These are phyloP conservation scores for Tautogolabrus adspersus DNA, from an alignment of 2,113 vertebrate genomes.

Conservation along the genomic window DNA sequence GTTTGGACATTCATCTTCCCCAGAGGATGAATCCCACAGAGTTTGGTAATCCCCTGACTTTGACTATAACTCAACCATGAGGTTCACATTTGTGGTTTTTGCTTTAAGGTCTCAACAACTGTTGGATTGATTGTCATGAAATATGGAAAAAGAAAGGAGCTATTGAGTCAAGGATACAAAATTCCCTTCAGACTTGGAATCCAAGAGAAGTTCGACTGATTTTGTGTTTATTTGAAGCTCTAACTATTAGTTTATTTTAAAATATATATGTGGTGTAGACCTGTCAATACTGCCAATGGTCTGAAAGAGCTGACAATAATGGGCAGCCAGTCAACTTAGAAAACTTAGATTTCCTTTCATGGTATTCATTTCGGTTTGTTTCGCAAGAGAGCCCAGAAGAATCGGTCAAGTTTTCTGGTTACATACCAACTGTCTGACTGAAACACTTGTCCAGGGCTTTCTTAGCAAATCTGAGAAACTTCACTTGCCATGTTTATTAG, in stretches of 20 bases:
- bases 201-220: neutral
- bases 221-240: constrained; percentile 37
- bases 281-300: constrained; percentile 17
- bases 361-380: neutral
- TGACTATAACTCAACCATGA: neutral
- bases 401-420: neutral
- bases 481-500: neutral
- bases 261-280: constrained; percentile 28
- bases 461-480: neutral
- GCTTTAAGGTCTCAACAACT: neutral
- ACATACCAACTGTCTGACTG: neutral
- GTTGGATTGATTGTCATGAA: neutral
- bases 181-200: neutral
- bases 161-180: constrained; percentile 4
- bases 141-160: neutral
- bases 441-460: neutral
- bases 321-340: neutral
- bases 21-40: neutral
- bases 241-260: constrained; percentile 37
- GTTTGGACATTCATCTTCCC: neutral
- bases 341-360: constrained; percentile 25
- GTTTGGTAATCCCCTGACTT: constrained; percentile 3
- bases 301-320: constrained; percentile 13
- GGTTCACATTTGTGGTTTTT: constrained; percentile 5
- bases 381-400: neutral